Evolutionary conservation across 2,113 vertebrate species (phyloP).

Genomic region (Mormyrus lacerda): DNA sequence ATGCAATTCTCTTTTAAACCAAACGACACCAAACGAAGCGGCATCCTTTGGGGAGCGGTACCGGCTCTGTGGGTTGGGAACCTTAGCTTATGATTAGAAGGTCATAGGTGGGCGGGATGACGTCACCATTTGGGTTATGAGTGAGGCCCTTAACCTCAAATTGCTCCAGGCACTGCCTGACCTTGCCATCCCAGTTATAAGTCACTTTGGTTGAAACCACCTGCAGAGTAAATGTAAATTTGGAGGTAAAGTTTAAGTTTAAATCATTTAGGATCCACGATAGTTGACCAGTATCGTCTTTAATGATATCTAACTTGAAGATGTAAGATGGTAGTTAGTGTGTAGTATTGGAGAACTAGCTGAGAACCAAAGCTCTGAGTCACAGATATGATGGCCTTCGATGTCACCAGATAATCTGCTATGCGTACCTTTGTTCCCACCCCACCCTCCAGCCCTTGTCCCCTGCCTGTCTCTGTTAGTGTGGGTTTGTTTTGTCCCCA

Average conservation of each 20-base stretch:
- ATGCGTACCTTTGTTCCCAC: constrained; percentile 23
- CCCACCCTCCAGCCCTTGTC: background rate
- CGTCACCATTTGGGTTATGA: background rate
- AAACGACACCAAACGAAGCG: background rate
- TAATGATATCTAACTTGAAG: background rate
- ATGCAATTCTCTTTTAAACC: background rate
- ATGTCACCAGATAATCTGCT: background rate
- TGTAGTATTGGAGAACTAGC: constrained; percentile 33
- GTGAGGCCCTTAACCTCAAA: background rate
- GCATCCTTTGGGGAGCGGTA: background rate
- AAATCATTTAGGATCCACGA: background rate
- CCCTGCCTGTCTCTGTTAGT: background rate
- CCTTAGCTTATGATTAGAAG: background rate
- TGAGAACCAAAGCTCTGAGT: constrained; percentile 1
- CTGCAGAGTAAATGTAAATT: background rate
- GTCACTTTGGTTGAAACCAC: background rate
- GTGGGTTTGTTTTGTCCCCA: constrained; percentile 3
- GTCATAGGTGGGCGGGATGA: background rate
- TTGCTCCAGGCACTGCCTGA: background rate
- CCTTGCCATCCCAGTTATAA: background rate
- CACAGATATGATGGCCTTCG: background rate
- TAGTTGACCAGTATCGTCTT: background rate
- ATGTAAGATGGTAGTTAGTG: background rate
- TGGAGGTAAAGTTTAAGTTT: background rate
- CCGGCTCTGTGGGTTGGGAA: background rate